phyloP scores from a whole-genome alignment of 2,888 invertebrate species.

The Cylloceria caligata region DNA sequence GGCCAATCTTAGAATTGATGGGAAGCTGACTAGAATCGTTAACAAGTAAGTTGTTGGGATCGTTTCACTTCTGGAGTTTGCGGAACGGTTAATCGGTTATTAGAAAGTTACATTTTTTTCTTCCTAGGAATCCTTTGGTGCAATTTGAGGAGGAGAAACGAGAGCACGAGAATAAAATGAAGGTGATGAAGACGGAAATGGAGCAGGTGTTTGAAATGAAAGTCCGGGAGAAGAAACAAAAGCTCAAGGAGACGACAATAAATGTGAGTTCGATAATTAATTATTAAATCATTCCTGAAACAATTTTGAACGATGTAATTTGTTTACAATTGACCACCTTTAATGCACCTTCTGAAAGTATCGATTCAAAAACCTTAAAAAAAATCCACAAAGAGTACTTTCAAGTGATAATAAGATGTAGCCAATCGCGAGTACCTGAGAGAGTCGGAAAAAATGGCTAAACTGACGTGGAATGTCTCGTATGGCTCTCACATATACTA shows the following conservation, averaged over 20 bases:
- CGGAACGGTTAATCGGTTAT: background rate
- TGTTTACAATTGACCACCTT: too few species aligned
- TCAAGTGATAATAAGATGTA: too few species aligned
- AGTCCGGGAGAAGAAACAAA: conserved; percentile 97
- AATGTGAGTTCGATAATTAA: conserved; percentile 87
- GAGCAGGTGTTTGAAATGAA: conserved; percentile 99
- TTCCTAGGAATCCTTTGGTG: conserved; percentile 96
- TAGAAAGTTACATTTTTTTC: background rate
- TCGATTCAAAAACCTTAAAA: too few species aligned
- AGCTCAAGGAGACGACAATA: conserved; percentile 97
- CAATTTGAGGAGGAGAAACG: conserved; percentile 99
- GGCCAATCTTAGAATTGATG: conserved; percentile 94
- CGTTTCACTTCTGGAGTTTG: background rate
- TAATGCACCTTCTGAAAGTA: too few species aligned
- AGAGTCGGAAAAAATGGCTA: too few species aligned
- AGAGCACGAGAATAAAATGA: conserved; percentile 98
- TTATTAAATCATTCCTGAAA: background rate
- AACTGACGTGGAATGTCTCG: too few species aligned
- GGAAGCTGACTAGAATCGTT: conserved; percentile 93
- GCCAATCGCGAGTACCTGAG: too few species aligned
- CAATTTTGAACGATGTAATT: too few species aligned
- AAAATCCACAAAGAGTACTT: too few species aligned
- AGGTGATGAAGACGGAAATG: conserved; percentile 99
- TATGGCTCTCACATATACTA: conserved; percentile 4
- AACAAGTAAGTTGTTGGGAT: conserved; percentile 90